These are phyloP conservation scores for Centropristis striata DNA, from an alignment of 2,113 vertebrate species.

Conservation along the genomic window DNA sequence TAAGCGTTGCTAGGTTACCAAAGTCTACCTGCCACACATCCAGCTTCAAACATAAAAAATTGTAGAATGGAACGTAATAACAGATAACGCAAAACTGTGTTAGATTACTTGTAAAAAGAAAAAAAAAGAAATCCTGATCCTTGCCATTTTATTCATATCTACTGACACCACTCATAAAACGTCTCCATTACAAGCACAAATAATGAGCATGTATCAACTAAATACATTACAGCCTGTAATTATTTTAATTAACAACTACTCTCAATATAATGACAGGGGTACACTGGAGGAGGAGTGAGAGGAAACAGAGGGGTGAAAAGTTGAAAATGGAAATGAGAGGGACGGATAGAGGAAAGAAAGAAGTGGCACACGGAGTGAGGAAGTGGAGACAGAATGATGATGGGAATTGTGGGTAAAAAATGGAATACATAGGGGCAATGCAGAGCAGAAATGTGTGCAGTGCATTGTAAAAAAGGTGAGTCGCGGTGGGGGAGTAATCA, in stretches of 20 bases:
- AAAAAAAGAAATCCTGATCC: background rate
- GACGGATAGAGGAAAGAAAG: conserved; percentile 4
- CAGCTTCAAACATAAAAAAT: background rate
- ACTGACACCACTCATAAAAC: conserved; percentile 27
- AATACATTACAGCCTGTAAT: conserved; percentile 34
- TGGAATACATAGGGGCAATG: background rate
- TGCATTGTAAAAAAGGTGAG: conserved; percentile 12
- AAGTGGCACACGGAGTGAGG: background rate
- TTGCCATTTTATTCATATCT: conserved; percentile 17
- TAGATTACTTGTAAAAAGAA: conserved; percentile 13
- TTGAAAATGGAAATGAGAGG: conserved; percentile 5
- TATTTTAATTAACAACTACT: conserved; percentile 62
- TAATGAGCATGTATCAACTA: conserved; percentile 48
- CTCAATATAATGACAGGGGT: conserved; percentile 39
- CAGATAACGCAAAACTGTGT: background rate
- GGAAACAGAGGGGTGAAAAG: conserved; percentile 31
- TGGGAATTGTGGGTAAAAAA: background rate
- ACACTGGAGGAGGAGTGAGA: conserved; percentile 21
- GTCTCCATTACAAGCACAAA: conserved; percentile 36
- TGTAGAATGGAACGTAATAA: background rate
- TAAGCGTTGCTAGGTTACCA: too few relatives aligned
- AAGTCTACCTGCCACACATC: too few relatives aligned
- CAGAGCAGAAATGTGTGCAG: background rate
- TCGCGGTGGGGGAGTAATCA: background rate
- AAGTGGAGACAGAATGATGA: conserved; percentile 8